Evolutionary conservation across 2,888 invertebrate genomes (phyloP), one percentile per base, ranked within the genome.

Genomic region (Andricus curvator): DNA sequence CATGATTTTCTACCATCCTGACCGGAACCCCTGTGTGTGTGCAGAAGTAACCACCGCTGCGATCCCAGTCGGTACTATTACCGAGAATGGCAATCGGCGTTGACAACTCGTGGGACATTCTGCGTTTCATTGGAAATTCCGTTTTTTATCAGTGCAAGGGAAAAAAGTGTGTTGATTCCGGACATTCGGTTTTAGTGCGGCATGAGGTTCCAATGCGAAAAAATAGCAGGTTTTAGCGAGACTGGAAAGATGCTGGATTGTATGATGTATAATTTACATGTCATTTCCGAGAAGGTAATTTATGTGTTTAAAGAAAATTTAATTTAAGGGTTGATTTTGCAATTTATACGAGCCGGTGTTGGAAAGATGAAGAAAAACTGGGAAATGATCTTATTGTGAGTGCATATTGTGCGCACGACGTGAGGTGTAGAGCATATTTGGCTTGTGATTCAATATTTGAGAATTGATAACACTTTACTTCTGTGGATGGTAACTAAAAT

Each of bases 101-200:
- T 74, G 74, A 74, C 74, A 74, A 74, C 74, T 56, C 74, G 56
- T 74, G 74, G 74, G 74, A 74, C 74, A 74, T 74, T 56, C 33
- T 51, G n/a, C 37, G 56, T 51, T 74, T 74, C 74, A 74, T 74
- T 74, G 56, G 74, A 56, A 56, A 74, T 56, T 51, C 33, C 29
- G 4, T 74, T 74, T 56, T 74, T 74, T 74, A 74, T 56, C 29
- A 74, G 56, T n/a, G 33, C 20, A 0, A 13, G 33, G 74, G 33
- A 33, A 60, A 51, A 74, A 44, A 68, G 74, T 74, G 74, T 70
- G 51, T 51, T 29, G 51, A 70, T 29, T 37, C 33, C 8, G 56
- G n/a, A 56, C 56, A 13, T 74, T 74, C 33, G 5, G n/a, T 74
- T 74, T 33, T 74, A 56, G 37, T 56, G n/a, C 33, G 51, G 33